Evolutionary conservation across 2,888 invertebrate species (phyloP), one percentile per base, ranked within the genome.

Genomic region (Archaeoteleia sp.): DNA sequence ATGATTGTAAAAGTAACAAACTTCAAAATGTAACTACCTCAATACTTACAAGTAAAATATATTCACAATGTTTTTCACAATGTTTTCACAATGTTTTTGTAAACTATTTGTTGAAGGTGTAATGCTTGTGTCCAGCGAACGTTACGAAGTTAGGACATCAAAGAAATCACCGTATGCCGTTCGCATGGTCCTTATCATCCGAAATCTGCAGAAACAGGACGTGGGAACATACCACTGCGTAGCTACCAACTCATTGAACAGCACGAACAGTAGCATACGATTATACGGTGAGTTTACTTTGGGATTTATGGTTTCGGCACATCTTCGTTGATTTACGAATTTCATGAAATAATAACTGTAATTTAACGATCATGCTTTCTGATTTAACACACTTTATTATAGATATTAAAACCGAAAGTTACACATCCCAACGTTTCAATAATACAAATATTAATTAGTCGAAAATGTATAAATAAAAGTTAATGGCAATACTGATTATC

Each of bases 151-250:
- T 55, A 89, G 92, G 78, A 90, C 90, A 75, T 86, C 88, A 9
- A 87, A 88, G 57, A 90, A 91, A 81, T 87, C 86, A 1, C 67
- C 74, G 35, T 95, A 95, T 84, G 94, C 95, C 86, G 91, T 92
- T 29, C 91, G 90, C 75, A 95, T 95, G 95, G 88, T 89, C 39
- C 88, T 95, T 78, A 92, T 90, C 46, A 92, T 96, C 71, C 88
- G 92, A 37, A 89, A 90, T 75, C 88, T 96, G 72, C 91, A 92
- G 69, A 87, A 89, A 60, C 88, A 89, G 25, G 95, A 95, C 81
- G 90, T 93, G 5, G 95, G 95, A 15, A 92, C 92, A 0, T 96
- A 95, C 86, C 88, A 91, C 46, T 96, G 96, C 82, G 92, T 94
- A 61, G 95, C 95, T 20, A 82, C 84, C 61, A 85, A 85, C 77